These are phyloP conservation scores for Lucinisca nassula DNA, from an alignment of 2,888 invertebrate genomes.

Conservation along the genomic window DNA sequence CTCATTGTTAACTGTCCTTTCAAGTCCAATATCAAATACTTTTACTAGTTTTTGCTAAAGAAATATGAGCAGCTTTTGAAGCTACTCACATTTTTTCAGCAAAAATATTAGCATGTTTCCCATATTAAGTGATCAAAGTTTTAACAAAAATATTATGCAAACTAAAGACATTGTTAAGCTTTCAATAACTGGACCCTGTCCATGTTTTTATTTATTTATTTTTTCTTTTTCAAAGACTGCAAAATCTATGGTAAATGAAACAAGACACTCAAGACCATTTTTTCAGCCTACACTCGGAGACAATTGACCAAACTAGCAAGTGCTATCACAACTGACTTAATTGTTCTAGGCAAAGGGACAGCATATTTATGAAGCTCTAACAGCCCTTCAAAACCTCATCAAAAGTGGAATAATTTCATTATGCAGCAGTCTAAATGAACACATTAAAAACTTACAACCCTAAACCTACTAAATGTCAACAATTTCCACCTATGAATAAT, in stretches of 20 bases:
- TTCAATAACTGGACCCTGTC: background rate
- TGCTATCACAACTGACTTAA: no score
- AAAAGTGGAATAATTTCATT: no score
- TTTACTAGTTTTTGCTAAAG: background rate
- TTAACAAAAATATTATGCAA: background rate
- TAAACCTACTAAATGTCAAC: no score
- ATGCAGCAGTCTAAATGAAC: conserved; percentile 14
- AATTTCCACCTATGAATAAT: no score
- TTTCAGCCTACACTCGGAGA: no score
- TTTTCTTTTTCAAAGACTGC: no score
- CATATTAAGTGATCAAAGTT: background rate
- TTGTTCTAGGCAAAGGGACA: no score
- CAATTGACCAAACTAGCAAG: no score
- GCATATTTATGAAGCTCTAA: no score
- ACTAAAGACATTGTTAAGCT: background rate
- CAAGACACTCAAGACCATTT: no score
- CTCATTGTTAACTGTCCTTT: no score
- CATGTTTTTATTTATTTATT: background rate
- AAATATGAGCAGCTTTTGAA: background rate
- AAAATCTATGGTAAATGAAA: background rate
- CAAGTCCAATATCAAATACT: background rate
- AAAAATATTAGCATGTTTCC: background rate
- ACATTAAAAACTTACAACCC: background rate
- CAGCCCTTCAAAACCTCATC: no score
- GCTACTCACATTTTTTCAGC: background rate